Evolutionary conservation across 2,113 vertebrate species (phyloP).

Genomic region (Boleophthalmus pectinirostris): DNA sequence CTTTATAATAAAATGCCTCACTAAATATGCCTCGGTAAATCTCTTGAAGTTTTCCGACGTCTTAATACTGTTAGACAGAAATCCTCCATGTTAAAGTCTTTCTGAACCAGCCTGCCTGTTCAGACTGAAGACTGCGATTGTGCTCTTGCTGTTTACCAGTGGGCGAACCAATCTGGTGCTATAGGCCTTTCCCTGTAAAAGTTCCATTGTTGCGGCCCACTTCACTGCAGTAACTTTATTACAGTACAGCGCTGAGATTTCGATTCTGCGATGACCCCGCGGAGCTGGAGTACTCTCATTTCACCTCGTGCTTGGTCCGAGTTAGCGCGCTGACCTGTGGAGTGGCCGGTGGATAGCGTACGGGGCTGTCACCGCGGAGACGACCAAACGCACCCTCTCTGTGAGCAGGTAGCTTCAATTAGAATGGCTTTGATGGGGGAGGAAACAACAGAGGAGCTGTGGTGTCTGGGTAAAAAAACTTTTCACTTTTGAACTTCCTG

Average conservation of each 20-base stretch:
- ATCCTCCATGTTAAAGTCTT: neutral
- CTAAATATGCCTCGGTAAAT: too few species aligned
- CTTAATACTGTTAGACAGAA: neutral
- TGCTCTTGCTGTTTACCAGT: slow-evolving; percentile 60
- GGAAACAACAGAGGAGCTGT: slow-evolving; percentile 14
- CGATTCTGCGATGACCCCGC: slow-evolving; percentile 96
- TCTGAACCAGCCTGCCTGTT: slow-evolving; percentile 13
- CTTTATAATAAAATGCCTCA: neutral
- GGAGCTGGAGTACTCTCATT: slow-evolving; percentile 96
- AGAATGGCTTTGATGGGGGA: slow-evolving; percentile 67
- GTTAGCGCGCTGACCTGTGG: slow-evolving; percentile 92
- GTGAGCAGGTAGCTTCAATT: slow-evolving; percentile 77
- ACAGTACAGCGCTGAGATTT: slow-evolving; percentile 94
- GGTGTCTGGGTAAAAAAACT: slow-evolving; percentile 2
- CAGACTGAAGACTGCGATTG: slow-evolving; percentile 21
- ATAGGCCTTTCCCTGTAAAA: slow-evolving; percentile 86
- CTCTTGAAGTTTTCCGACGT: neutral
- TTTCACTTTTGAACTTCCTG: slow-evolving; percentile 7
- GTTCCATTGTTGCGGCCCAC: slow-evolving; percentile 86
- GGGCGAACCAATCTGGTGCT: slow-evolving; percentile 79
- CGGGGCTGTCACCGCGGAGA: slow-evolving; percentile 67
- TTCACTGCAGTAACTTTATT: slow-evolving; percentile 97
- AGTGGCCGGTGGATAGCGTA: slow-evolving; percentile 90
- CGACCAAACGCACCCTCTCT: slow-evolving; percentile 76
- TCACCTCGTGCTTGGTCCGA: slow-evolving; percentile 93